Evolutionary conservation across 53 echinoderm and acorn worm genomes (phyloP), one percentile per base, ranked within the genome.

Genomic region (Paracentrotus lividus): DNA sequence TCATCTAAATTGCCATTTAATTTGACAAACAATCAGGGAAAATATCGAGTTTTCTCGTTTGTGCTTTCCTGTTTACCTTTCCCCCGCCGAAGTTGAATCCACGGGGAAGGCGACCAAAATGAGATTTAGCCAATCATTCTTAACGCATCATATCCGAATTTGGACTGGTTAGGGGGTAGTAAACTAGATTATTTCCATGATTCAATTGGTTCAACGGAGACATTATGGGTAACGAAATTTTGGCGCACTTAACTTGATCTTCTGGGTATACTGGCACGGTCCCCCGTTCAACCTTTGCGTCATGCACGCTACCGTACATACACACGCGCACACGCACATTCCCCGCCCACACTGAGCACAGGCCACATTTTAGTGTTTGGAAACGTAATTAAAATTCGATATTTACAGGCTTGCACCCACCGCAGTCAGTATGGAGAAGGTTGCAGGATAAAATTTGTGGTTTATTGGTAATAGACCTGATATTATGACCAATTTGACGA

Each of bases 111-210:
- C 3, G 56, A 57, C 24, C 42, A 42, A 76, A 92, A 92, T 92
- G 77, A 92, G 81, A 92, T 92, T 78, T 78, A 54, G 77, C 81
- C 78, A 78, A 92, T 92, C 54, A 92, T 92, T 77, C 38, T 92
- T 92, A 92, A 92, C 92, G 92, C 92, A 92, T 92, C 92, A 92
- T 78, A 78, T 92, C 77, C 92, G 78, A 52, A 92, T 92, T 92
- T 77, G 56, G 57, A 56, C 92, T 92, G 81, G 92, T 92, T 92
- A 92, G 92, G 42, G 81, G 72, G 42, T 49, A 42, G 10, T 42
- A 92, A 92, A 92, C 92, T 92, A 92, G 92, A 92, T 92, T 92
- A 92, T 52, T 32, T n/a, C 57, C 81, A 57, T 92, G 92, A 92
- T 92, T 92, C 92, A 78, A 92, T 92, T 92, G 92, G 92, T 78